phyloP scores from a whole-genome alignment of 1,140 invertebrate genomes.

The Cherax destructor region DNA sequence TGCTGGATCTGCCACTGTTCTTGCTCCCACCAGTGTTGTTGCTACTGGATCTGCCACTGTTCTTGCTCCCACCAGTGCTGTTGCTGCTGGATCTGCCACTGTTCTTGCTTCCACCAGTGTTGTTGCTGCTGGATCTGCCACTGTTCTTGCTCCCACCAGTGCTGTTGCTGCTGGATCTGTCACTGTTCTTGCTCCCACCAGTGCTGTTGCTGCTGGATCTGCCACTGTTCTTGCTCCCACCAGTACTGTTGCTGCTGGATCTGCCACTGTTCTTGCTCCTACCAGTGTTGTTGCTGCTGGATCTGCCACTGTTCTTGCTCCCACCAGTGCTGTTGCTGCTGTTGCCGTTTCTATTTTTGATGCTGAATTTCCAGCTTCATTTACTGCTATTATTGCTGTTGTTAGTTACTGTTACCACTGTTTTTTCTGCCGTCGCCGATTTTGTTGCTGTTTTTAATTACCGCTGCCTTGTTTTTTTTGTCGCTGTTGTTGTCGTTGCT shows the following conservation, averaged over 20 bases:
- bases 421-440: neutral
- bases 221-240: neutral
- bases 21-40: neutral
- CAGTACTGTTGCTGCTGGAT: neutral
- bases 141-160: neutral
- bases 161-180: neutral
- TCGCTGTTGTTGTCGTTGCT: too few relatives aligned
- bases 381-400: neutral
- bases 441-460: neutral
- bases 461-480: too few relatives aligned
- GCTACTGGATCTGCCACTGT: neutral
- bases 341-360: neutral
- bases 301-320: neutral
- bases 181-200: neutral
- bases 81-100: neutral
- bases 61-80: neutral
- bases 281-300: neutral
- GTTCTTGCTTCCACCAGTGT: neutral
- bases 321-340: neutral
- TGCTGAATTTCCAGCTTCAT: neutral
- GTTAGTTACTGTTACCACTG: neutral
- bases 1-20: neutral
- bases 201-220: neutral
- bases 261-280: neutral
- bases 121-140: neutral